Base-by-base conservation (phyloP, 1,140 invertebrate species). In the Himalopsyche phryganea region DNA sequence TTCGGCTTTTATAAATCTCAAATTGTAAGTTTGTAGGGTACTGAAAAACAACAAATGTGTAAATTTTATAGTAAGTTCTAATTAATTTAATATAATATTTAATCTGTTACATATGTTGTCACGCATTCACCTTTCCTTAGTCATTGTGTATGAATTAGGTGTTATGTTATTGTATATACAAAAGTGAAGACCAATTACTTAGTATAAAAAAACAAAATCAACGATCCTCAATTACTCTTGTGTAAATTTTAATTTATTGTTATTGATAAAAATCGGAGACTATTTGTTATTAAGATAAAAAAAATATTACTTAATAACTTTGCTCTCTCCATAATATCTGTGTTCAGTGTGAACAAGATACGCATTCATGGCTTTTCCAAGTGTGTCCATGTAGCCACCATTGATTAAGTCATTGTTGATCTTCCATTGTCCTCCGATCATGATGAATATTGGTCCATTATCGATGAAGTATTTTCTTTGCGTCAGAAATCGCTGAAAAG, bases 301-400 rank as follows among this genome's bases (percentile, higher is more conserved):
- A n/a, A n/a, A n/a, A n/a, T n/a, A 77, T 74, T 78, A 91, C 88
- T 61, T 53, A 40, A 83, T 88, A 3, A 91, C 91, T 60, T 80
- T 78, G 67, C 86, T 90, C 60, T 85, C 65, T 28, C 91, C 91
- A 70, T 92, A 94, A 72, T 83, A 94, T 45, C 91, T 80, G 72
- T 94, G 91, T 67, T 94, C 91, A 1, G 91, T 81, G 57, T 85
- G 84, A 50, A 83, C 76, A 65, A 83, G 69, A n/a, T 78, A 76
- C 4, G 88, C 91, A 36, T 80, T 80, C 65, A 87, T 80, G 40
- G 84, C 72, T 47, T 79, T 79, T 17, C 82, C 86, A 60, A 85
- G 74, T 18, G 81, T 74, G 59, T 71, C 79, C 78, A 85, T 83
- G 38, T 82, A 76, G 9, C 85, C 84, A 3, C 59, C 66, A 35